phyloP scores from a whole-genome alignment of 2,797 vertebrate genomes.

The Crocidura indochinensis region DNA sequence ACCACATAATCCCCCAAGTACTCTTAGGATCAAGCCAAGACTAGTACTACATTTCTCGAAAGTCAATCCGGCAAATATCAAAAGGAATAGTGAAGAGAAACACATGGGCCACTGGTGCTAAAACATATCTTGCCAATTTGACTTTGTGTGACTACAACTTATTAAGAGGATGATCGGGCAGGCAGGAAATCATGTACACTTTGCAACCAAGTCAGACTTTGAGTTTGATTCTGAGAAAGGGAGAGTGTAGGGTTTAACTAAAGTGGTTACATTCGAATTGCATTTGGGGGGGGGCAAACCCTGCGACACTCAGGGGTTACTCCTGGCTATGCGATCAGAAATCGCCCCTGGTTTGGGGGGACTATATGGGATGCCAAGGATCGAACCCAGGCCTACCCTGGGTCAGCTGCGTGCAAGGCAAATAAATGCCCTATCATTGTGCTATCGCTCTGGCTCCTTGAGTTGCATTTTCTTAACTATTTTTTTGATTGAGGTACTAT shows the following conservation, averaged over 20 bases:
- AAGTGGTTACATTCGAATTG: not conserved
- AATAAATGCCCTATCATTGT: too few relatives aligned
- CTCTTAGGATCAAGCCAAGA: too few relatives aligned
- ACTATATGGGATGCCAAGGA: too few relatives aligned
- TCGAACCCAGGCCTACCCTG: too few relatives aligned
- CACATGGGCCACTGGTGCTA: not conserved
- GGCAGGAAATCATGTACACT: not conserved
- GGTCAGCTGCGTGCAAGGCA: too few relatives aligned
- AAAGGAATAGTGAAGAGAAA: not conserved
- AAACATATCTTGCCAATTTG: not conserved
- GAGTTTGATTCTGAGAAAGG: conserved; percentile 7
- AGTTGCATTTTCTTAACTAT: too few relatives aligned
- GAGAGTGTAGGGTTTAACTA: conserved; percentile 3
- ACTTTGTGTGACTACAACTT: not conserved
- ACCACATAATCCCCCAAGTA: too few relatives aligned
- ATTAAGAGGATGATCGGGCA: not conserved
- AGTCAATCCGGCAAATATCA: not conserved
- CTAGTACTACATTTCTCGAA: not conserved
- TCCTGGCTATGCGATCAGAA: too few relatives aligned
- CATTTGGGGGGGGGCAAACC: not conserved
- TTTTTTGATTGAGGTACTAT: too few relatives aligned
- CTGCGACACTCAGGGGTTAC: too few relatives aligned
- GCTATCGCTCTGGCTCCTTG: too few relatives aligned
- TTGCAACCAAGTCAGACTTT: not conserved
- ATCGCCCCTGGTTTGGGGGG: too few relatives aligned